These are phyloP conservation scores for Drosophila phalerata DNA, from an alignment of 2,888 invertebrate genomes.

Conservation along the genomic window DNA sequence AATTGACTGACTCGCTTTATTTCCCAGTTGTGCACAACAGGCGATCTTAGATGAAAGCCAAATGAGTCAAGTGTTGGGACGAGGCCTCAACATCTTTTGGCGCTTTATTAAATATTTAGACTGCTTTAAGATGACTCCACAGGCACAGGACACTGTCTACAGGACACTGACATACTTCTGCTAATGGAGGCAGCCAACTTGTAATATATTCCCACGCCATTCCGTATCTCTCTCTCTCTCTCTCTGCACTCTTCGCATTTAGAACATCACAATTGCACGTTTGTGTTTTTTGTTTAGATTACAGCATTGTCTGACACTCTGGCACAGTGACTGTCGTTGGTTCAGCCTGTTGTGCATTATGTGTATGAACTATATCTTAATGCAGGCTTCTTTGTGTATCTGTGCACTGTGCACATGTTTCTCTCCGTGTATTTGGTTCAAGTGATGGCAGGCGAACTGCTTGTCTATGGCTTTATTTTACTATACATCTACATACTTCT, in stretches of 20 bases:
- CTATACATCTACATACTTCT: constrained; percentile 38
- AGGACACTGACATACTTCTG: constrained; percentile 76
- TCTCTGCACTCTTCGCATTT: constrained; percentile 39
- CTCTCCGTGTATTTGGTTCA: constrained; percentile 43
- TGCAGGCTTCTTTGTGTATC: constrained; percentile 3
- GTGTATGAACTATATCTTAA: constrained; percentile 42
- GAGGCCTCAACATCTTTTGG: constrained; percentile 16
- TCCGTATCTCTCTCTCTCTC: constrained; percentile 47
- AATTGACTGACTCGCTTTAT: constrained; percentile 42
- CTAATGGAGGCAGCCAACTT: constrained; percentile 73
- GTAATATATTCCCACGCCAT: constrained; percentile 78
- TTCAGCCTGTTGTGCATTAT: constrained; percentile 27
- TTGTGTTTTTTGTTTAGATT: constrained; percentile 75
- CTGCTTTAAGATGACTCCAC: constrained; percentile 53
- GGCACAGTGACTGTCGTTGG: constrained; percentile 9
- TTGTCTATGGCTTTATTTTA: constrained; percentile 74
- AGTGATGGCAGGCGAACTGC: constrained; percentile 44
- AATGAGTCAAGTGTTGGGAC: constrained; percentile 31
- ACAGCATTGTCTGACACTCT: constrained; percentile 67
- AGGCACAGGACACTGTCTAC: constrained; percentile 7
- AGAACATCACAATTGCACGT: constrained; percentile 70
- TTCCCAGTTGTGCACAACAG: constrained; percentile 43
- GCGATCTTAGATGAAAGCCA: constrained; percentile 42
- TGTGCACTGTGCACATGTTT: constrained; percentile 20
- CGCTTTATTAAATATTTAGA: constrained; percentile 71